These are phyloP conservation scores for Halcyon badia DNA, from an alignment of 2,797 vertebrate genomes.

Conservation along the genomic window DNA sequence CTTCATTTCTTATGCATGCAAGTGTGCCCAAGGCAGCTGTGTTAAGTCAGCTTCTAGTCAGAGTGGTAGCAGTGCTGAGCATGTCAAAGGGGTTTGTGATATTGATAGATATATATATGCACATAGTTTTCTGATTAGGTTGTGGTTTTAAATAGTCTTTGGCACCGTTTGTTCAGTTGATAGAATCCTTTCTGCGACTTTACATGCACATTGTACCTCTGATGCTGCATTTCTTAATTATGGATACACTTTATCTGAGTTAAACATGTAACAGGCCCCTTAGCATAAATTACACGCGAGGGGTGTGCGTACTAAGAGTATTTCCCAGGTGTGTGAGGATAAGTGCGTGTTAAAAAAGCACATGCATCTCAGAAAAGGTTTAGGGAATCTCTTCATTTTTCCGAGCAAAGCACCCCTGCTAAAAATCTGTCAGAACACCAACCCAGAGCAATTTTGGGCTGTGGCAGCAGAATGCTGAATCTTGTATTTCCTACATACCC, in stretches of 20 bases:
- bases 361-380: not conserved
- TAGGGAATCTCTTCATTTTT: not conserved
- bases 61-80: conserved; percentile 44
- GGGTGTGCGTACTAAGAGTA: not conserved
- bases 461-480: not conserved
- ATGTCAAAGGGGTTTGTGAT: conserved; percentile 54
- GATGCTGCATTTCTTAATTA: conserved; percentile 42
- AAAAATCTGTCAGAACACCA: not conserved
- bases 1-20: conserved; percentile 57
- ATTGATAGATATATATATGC: not conserved
- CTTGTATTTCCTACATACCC: not conserved
- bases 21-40: conserved; percentile 52
- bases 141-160: conserved; percentile 38
- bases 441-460: not conserved
- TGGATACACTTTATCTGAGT: conserved; percentile 1
- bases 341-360: not conserved
- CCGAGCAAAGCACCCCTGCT: not conserved
- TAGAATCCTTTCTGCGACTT: conserved; percentile 16
- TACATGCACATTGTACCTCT: not conserved
- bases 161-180: not conserved
- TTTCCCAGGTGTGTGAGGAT: conserved; percentile 52
- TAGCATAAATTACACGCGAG: conserved; percentile 9
- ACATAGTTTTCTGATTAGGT: conserved; percentile 27
- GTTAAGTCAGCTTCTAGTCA: conserved; percentile 8
- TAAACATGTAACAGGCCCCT: conserved; percentile 19